Percentiles rank a stretch among this genome's conserved stretches.
Evolutionary conservation across 2,888 invertebrate genomes (phyloP).

Genomic region (Hanleya hanleyi): DNA sequence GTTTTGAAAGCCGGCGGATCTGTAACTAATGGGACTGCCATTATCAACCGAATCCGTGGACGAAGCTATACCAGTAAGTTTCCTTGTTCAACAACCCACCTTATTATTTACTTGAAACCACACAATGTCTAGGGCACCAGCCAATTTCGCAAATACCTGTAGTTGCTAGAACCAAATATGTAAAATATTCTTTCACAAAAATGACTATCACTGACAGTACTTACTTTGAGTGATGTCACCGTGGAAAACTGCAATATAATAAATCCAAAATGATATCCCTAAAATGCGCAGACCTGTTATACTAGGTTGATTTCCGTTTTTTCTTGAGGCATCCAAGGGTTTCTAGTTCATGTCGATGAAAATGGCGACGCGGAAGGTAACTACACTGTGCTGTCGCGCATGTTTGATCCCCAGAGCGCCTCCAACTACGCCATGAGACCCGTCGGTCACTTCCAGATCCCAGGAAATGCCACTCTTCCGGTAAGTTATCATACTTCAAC

Average conservation of each 20-base stretch:
- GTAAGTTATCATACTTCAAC: constrained; percentile 39
- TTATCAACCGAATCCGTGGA: constrained; percentile 76
- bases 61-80: constrained; percentile 89
- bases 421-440: constrained; percentile 65
- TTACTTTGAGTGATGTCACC: no score
- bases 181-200: no score
- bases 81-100: no score
- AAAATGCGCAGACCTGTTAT: no score
- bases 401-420: constrained; percentile 29
- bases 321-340: constrained; percentile 68
- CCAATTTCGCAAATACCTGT: no score
- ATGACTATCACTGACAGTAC: no score
- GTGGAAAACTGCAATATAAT: no score
- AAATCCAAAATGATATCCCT: no score
- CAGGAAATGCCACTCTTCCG: constrained; percentile 39
- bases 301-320: no score
- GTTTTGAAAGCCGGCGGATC: constrained; percentile 81
- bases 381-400: constrained; percentile 65
- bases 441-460: constrained; percentile 61
- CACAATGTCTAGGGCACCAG: no score
- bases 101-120: no score
- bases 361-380: constrained; percentile 72
- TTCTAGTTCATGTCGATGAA: constrained; percentile 63
- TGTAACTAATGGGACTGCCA: constrained; percentile 83
- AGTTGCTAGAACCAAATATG: no score